A percentile compares a stretch with the other conserved stretches of the same genome.
These are phyloP conservation scores for Egretta garzetta DNA, from an alignment of 2,113 vertebrate genomes.

Conservation along the genomic window DNA sequence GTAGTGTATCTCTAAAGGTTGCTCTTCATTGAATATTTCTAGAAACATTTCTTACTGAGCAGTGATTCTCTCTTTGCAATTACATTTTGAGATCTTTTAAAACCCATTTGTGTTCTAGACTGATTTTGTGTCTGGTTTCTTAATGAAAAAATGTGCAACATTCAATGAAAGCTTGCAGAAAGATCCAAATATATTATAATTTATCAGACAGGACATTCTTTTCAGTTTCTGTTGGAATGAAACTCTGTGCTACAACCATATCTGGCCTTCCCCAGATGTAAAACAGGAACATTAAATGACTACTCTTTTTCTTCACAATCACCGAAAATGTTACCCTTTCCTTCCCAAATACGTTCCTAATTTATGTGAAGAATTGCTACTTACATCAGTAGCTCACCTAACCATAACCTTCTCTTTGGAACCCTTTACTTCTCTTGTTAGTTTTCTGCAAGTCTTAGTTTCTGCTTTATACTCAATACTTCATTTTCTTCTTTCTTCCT, in stretches of 20 bases:
- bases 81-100: not conserved
- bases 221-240: not conserved
- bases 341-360: not conserved
- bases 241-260: not conserved
- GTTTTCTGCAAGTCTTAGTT: not conserved
- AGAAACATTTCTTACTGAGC: not conserved
- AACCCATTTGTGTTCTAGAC: not conserved
- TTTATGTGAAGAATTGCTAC: not conserved
- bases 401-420: not conserved
- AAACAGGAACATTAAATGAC: not conserved
- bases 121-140: not conserved
- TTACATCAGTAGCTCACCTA: not conserved
- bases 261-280: not conserved
- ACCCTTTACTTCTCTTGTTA: not conserved
- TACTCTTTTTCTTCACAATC: not conserved
- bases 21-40: not conserved
- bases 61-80: not conserved
- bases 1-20: not conserved
- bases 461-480: not conserved
- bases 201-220: not conserved
- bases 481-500: not conserved
- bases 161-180: not conserved
- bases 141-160: not conserved
- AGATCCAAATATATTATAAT: not conserved
- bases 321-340: not conserved